A percentile compares a stretch with the other conserved stretches of the same genome.
Evolutionary conservation across 1,140 invertebrate species (phyloP).

Genomic region (Ectropis grisescens): DNA sequence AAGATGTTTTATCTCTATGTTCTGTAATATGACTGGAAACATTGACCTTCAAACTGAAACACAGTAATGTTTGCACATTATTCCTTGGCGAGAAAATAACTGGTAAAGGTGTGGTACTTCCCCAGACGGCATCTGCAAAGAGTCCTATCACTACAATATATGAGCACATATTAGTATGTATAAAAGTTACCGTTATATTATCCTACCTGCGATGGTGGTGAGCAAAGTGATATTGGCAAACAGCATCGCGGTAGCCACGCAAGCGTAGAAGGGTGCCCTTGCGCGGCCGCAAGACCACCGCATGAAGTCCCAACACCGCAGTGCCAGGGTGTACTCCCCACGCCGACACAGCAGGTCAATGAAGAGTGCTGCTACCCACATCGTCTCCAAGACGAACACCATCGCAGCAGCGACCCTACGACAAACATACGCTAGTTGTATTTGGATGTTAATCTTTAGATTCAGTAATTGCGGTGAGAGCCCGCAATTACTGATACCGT

Average conservation of each 20-base stretch:
- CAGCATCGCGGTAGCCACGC: conserved; percentile 46
- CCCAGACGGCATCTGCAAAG: no score
- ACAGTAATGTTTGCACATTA: no score
- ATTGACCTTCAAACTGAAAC: no score
- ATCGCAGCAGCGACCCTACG: conserved; percentile 39
- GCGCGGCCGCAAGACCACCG: conserved; percentile 53
- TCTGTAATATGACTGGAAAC: no score
- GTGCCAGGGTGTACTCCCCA: conserved; percentile 47
- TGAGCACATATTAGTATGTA: no score
- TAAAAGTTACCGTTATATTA: no score
- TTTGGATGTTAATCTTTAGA: background rate
- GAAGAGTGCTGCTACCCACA: conserved; percentile 58
- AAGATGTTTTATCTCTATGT: no score
- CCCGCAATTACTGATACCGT: background rate
- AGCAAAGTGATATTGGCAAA: conserved; percentile 45
- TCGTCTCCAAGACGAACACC: conserved; percentile 53
- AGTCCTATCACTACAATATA: no score
- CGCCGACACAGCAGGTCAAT: conserved; percentile 49
- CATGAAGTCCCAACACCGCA: conserved; percentile 57
- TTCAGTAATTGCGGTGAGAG: background rate
- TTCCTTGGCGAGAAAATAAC: no score
- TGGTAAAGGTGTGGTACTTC: no score
- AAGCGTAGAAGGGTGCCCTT: conserved; percentile 51
- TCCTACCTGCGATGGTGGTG: conserved; percentile 47
- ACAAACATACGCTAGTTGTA: conserved; percentile 8